Base-by-base conservation (phyloP, 1,140 invertebrate genomes). In the Rhyacophila brunnea region DNA sequence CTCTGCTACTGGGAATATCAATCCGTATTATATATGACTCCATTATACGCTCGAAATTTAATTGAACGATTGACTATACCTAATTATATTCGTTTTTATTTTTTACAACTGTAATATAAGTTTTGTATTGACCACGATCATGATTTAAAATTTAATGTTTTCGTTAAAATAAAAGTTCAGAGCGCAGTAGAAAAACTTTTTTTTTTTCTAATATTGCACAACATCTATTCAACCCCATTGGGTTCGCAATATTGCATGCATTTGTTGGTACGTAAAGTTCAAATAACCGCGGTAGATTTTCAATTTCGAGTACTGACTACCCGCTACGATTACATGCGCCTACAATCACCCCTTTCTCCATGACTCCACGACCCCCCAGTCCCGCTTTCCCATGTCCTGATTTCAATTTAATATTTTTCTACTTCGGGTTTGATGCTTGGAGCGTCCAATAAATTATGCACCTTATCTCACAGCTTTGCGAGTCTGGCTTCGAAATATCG, bases 271-370 rank as follows among this genome's bases (percentile, higher is more conserved):
- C 47, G 57, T 45, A 57, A 59, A 59, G 57, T 60, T 64, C 57
- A 59, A 64, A 64, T 57, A 57, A 57, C 51, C 51, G 42, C 51
- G 53, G 47, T 23, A 44, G 57, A 64, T 64, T 64, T 64, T 60
- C 62, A 64, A 64, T 64, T 59, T 60, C 35, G 57, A 59, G 40
- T 34, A 53, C 57, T 42, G 23, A 34, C 47, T 28, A 28, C 23
- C 23, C 23, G 9, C 43, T 48, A 48, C 54, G 54, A 57, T 57
- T 57, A 57, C 54, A 48, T 57, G 44, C 54, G 44, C 23, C 35
- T 44, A 47, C 54, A 20, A 57, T 32, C 19, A 50, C 51, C 44
- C 19, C 14, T 42, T 42, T 34, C 50, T 2, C 36, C n/a, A n/a
- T n/a, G n/a, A n/a, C n/a, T n/a, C n/a, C n/a, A n/a, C n/a, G n/a